Percentiles rank a stretch among this genome's conserved stretches.
Conservation (phyloP, 1,140 invertebrate genomes). For the Trachymyrmex septentrionalis region DNA sequence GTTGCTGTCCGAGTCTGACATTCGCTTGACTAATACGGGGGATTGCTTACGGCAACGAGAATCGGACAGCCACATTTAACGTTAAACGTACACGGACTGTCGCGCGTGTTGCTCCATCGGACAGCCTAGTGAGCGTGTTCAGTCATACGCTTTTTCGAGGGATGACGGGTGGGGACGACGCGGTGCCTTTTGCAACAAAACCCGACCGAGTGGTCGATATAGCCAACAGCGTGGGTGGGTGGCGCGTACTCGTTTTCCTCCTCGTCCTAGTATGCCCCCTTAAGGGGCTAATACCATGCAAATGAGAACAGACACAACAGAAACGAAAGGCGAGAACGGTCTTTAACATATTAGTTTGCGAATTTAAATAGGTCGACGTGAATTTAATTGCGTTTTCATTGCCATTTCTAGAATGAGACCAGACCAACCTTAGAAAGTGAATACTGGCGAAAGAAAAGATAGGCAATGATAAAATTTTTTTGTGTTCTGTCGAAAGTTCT, state of each 20-base stretch:
- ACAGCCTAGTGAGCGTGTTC: slow-evolving; percentile 79
- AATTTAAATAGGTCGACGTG: slow-evolving; percentile 5
- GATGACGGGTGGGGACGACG: slow-evolving; percentile 53
- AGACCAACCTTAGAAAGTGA: neutral
- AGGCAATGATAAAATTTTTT: neutral
- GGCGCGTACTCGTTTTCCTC: slow-evolving; percentile 33
- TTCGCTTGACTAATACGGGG: slow-evolving; percentile 48
- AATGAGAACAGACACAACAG: slow-evolving; percentile 49
- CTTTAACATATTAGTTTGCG: slow-evolving; percentile 11
- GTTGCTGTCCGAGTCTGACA: slow-evolving; percentile 31
- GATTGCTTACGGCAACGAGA: slow-evolving; percentile 59
- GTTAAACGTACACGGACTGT: slow-evolving; percentile 24
- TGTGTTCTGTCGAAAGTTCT: neutral
- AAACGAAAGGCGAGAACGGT: slow-evolving; percentile 44
- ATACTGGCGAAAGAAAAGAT: neutral
- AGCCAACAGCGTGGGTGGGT: slow-evolving; percentile 74
- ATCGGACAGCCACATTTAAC: slow-evolving; percentile 15
- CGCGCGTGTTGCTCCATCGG: slow-evolving; percentile 69
- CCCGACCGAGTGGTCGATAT: slow-evolving; percentile 15
- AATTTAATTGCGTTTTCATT: neutral
- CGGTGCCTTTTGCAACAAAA: slow-evolving; percentile 80
- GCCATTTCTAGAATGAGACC: neutral
- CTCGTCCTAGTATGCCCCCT: slow-evolving; percentile 50
- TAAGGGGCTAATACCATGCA: slow-evolving; percentile 63
- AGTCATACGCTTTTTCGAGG: slow-evolving; percentile 74